Evolutionary conservation across 2,797 vertebrate genomes (phyloP), one percentile per base, ranked within the genome.

Genomic region (Cygnus olor): DNA sequence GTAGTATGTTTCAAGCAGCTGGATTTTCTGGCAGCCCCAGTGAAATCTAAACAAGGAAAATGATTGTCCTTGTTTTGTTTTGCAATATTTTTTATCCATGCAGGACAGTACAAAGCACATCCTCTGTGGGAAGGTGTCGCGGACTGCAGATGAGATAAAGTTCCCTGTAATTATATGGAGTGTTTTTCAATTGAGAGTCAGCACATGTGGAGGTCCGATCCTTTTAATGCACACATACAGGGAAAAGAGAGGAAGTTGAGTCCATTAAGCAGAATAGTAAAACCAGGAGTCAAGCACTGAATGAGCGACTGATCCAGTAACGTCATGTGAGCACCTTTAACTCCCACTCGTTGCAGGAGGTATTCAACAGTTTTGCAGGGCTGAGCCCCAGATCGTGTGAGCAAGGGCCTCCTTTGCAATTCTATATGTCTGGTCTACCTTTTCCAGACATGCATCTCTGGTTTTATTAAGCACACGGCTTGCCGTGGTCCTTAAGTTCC

Each of bases 391-490:
- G 38, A 58, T 58, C 0, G 18, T 66, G 79, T 42, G 86, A 96
- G 93, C 82, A 17, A 96, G 95, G 96, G 96, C 96, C 96, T 94
- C 96, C 89, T 78, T 66, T 95, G 96, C 95, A 96, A 95, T 89
- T 93, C 96, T 96, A 89, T 94, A 92, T 92, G 87, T 93, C 95
- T 96, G 95, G 91, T 90, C 70, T 94, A 21, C 90, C 94, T 96
- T 96, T 97, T 95, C 95, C 96, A 97, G 96, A 94, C 96, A 30
- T 84, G 90, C 57, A 76, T 57, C 92, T 89, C 78, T 80, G 80
- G 76, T 93, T 95, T 90, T 74, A 93, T 58, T 53, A 91, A 92
- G 70, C 69, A 17, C 63, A n/a, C 0, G 0, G 85, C 79, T 94
- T 90, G 96, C 84, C 8, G 20, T 84, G 93, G 40, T 92, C 85